Conservation (phyloP, 1,140 invertebrate species). For the Pinna nobilis region DNA sequence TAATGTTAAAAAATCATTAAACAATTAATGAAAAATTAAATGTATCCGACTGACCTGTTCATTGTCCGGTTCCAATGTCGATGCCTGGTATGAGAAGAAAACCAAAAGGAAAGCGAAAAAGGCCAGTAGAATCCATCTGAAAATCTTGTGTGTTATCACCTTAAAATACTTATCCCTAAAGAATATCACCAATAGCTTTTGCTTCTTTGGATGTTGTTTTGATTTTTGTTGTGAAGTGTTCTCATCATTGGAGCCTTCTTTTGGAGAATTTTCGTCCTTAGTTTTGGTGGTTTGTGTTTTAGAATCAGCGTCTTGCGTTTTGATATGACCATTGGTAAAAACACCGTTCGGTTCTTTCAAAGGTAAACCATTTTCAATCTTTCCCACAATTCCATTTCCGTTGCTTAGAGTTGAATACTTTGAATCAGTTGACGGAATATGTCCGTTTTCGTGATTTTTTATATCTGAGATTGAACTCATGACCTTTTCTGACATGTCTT, state of each 20-base stretch:
- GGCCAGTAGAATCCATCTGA: slow-evolving; percentile 42
- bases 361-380: not conserved
- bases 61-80: slow-evolving; percentile 51
- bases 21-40: no score
- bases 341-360: not conserved
- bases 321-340: not conserved
- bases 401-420: no score
- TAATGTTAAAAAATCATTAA: no score
- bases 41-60: slow-evolving; percentile 47
- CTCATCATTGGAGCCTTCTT: not conserved
- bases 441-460: not conserved
- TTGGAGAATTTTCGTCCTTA: no score
- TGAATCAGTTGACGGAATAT: not conserved
- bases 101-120: slow-evolving; percentile 32
- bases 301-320: no score
- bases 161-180: slow-evolving; percentile 45
- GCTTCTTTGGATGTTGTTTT: slow-evolving; percentile 10
- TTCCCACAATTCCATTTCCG: not conserved
- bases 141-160: slow-evolving; percentile 50
- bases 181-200: slow-evolving; percentile 41
- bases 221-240: not conserved
- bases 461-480: not conserved
- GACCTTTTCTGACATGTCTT: not conserved
- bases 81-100: slow-evolving; percentile 47
- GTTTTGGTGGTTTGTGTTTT: no score